These are phyloP conservation scores for Danio kyathit DNA, from an alignment of 2,797 vertebrate species.

Conservation along the genomic window DNA sequence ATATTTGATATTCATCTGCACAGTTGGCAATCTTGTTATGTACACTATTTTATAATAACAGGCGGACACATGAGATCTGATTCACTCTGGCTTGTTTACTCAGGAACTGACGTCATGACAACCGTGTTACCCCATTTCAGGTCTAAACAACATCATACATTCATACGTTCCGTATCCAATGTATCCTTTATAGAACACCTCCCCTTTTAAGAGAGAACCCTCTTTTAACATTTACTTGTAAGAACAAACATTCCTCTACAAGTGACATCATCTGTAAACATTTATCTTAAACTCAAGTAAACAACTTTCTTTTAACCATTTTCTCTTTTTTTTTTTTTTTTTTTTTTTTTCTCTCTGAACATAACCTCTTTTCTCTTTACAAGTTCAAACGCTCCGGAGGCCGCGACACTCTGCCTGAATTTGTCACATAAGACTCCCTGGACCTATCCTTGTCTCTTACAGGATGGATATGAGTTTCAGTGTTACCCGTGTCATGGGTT, in stretches of 20 bases:
- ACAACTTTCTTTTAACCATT: neutral
- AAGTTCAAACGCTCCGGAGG: conserved; percentile 16
- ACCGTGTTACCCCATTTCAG: neutral
- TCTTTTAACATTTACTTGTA: neutral
- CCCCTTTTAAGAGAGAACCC: neutral
- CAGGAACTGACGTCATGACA: neutral
- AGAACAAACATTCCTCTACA: neutral
- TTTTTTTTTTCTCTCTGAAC: neutral
- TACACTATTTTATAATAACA: neutral
- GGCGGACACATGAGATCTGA: no score
- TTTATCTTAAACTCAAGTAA: neutral
- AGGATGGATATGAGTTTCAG: neutral
- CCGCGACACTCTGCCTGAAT: neutral
- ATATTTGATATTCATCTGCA: no score
- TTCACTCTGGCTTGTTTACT: neutral
- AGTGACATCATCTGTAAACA: neutral
- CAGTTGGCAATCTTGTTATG: no score
- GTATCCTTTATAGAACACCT: conserved; percentile 17
- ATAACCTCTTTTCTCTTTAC: neutral
- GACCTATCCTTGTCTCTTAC: neutral
- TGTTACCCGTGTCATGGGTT: neutral
- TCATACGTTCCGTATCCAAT: no score
- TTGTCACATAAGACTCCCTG: conserved; percentile 28
- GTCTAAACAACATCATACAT: neutral
- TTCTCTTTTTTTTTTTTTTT: no score